Conservation (phyloP, 2,113 vertebrate species). For the Aegithalos caudatus region DNA sequence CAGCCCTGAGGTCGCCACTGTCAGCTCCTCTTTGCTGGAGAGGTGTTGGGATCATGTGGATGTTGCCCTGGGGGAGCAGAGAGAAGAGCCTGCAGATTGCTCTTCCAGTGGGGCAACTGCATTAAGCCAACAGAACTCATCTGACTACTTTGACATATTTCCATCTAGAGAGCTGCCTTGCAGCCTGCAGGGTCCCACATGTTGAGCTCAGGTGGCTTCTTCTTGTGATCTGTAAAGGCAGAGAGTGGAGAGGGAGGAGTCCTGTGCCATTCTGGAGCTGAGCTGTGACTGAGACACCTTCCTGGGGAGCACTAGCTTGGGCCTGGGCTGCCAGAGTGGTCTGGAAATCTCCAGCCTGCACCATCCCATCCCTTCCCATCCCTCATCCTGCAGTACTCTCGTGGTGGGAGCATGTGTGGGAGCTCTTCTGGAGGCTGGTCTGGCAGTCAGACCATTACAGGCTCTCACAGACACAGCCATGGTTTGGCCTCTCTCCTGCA, state of each 20-base stretch:
- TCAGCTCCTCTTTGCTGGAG: not conserved
- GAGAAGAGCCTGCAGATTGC: not conserved
- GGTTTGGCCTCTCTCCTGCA: constrained; percentile 72
- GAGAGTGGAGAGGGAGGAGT: not conserved
- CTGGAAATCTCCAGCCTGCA: not conserved
- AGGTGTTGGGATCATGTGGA: not conserved
- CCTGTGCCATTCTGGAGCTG: not conserved
- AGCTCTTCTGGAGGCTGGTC: constrained; percentile 31
- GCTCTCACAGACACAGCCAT: constrained; percentile 25
- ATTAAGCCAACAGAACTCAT: not conserved
- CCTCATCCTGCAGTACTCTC: not conserved
- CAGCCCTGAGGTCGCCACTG: not conserved
- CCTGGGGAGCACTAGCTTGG: not conserved
- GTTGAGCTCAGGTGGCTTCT: not conserved
- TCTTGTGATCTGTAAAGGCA: not conserved
- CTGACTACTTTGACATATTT: not conserved
- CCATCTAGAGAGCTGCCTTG: not conserved
- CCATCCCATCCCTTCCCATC: not conserved
- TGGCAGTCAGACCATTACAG: constrained; percentile 12
- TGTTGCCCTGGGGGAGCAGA: not conserved
- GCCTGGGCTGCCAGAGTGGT: not conserved
- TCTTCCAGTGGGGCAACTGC: constrained; percentile 32
- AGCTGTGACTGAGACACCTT: not conserved
- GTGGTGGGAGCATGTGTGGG: not conserved
- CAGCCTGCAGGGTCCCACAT: not conserved